phyloP scores from a whole-genome alignment of 2,113 vertebrate species.

The Saguinus midas region DNA sequence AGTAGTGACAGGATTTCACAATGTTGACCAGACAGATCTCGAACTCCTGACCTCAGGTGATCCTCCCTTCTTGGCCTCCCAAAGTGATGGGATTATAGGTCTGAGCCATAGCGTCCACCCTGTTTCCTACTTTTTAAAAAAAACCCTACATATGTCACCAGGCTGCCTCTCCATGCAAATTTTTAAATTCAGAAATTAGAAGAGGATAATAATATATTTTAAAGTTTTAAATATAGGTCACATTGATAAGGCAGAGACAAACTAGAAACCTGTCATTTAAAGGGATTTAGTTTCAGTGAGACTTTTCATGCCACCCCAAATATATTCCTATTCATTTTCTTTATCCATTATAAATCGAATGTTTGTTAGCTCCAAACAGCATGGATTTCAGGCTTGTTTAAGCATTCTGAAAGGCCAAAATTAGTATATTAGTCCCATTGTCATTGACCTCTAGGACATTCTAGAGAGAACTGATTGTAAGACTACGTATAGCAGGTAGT shows the following conservation, averaged over 20 bases:
- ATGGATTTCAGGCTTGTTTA: constrained; percentile 12
- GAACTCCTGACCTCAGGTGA: too few relatives aligned
- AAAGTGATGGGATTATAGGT: too few relatives aligned
- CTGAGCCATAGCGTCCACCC: too few relatives aligned
- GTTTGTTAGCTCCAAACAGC: not conserved
- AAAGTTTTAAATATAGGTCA: not conserved
- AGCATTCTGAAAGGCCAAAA: not conserved
- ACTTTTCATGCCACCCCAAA: not conserved
- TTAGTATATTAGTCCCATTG: not conserved
- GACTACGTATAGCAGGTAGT: not conserved
- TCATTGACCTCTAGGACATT: not conserved
- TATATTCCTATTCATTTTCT: constrained; percentile 10
- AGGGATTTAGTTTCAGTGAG: not conserved
- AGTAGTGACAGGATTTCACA: too few relatives aligned
- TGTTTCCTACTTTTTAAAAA: not conserved
- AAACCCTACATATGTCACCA: not conserved
- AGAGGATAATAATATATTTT: not conserved
- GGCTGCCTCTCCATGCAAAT: not conserved
- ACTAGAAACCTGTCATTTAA: not conserved
- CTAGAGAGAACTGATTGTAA: not conserved
- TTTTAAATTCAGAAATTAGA: not conserved
- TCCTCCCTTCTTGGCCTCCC: too few relatives aligned
- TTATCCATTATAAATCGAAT: not conserved
- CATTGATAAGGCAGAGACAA: not conserved
- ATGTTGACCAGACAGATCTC: too few relatives aligned